Conservation (phyloP, 2,797 vertebrate species). For the Triplophysa yarkandensis region DNA sequence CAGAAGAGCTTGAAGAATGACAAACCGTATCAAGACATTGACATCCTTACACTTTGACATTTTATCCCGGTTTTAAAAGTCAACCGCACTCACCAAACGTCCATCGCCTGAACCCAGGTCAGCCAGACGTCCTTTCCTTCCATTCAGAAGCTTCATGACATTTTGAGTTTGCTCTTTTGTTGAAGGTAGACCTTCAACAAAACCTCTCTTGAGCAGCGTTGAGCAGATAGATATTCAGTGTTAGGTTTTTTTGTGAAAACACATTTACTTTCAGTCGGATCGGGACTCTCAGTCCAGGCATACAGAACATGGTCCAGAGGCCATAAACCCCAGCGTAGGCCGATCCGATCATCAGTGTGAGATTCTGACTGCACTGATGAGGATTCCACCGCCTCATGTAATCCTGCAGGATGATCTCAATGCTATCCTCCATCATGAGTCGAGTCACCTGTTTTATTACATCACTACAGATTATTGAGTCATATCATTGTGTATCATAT, state of each 20-base stretch:
- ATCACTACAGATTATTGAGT: no score
- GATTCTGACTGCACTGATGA: slow-evolving; percentile 30
- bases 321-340: slow-evolving; percentile 51
- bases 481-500: no score
- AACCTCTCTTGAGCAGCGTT: slow-evolving; percentile 24
- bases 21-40: not conserved
- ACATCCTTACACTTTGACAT: not conserved
- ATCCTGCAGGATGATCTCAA: slow-evolving; percentile 60
- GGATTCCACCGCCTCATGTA: slow-evolving; percentile 32
- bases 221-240: slow-evolving; percentile 17
- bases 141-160: slow-evolving; percentile 55
- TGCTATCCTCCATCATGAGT: slow-evolving; percentile 59
- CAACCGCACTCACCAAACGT: slow-evolving; percentile 46
- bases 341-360: slow-evolving; percentile 35
- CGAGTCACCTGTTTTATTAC: no score
- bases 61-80: not conserved
- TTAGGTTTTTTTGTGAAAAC: slow-evolving; percentile 48
- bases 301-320: slow-evolving; percentile 62
- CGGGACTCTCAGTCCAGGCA: slow-evolving; percentile 59
- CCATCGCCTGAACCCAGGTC: slow-evolving; percentile 59
- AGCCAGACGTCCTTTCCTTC: slow-evolving; percentile 48
- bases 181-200: slow-evolving; percentile 57
- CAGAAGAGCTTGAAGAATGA: not conserved
- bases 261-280: slow-evolving; percentile 57
- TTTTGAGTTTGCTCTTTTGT: slow-evolving; percentile 49